Conservation (phyloP, 2,797 vertebrate genomes). For the Alosa sapidissima region DNA sequence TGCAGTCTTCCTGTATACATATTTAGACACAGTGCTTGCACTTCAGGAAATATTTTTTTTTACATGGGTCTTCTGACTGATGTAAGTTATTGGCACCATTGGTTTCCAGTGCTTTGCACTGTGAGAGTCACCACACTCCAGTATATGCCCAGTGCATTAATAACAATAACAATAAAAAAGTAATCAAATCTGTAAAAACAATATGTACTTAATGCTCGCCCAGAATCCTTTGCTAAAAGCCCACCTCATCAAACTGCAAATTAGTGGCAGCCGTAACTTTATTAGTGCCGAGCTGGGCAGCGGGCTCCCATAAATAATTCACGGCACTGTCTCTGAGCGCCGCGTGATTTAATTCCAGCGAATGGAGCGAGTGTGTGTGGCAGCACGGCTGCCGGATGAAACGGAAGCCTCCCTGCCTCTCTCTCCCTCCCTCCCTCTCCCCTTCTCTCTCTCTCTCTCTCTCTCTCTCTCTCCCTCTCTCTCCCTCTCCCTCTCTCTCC, state of each 20-base stretch:
- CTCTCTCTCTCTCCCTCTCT: not conserved
- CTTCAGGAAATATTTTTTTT: not conserved
- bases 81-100: not conserved
- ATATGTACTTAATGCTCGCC: slow-evolving; percentile 78
- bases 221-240: slow-evolving; percentile 72
- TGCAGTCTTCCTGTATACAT: not conserved
- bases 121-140: not conserved
- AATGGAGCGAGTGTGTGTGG: slow-evolving; percentile 69
- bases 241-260: slow-evolving; percentile 79
- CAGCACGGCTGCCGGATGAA: slow-evolving; percentile 18
- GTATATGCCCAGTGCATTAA: slow-evolving; percentile 66
- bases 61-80: not conserved
- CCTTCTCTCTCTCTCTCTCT: not conserved
- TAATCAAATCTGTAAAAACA: slow-evolving; percentile 79
- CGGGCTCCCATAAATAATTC: slow-evolving; percentile 83
- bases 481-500: slow-evolving; percentile 37
- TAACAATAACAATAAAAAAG: slow-evolving; percentile 79
- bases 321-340: slow-evolving; percentile 72
- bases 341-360: slow-evolving; percentile 81
- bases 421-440: not conserved
- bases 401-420: not conserved
- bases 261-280: slow-evolving; percentile 80
- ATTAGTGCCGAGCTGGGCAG: slow-evolving; percentile 71
- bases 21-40: not conserved
- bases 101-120: not conserved